Conservation (phyloP, 2,888 invertebrate genomes). For the Orthonychiurus folsomi region DNA sequence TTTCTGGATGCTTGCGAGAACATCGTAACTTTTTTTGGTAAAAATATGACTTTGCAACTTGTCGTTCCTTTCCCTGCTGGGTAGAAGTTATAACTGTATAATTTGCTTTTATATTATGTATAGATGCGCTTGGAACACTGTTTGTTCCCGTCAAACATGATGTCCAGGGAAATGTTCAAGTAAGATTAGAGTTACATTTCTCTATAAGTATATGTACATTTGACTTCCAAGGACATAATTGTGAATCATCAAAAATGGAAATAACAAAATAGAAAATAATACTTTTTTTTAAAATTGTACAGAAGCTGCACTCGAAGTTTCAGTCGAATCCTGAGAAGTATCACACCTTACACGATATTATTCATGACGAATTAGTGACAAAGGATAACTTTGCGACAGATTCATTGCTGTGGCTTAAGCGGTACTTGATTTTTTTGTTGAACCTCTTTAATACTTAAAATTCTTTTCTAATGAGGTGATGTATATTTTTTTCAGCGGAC, state of each 20-base stretch:
- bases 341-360: constrained; percentile 59
- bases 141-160: constrained; percentile 66
- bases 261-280: too few relatives aligned
- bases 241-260: too few relatives aligned
- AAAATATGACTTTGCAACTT: constrained; percentile 42
- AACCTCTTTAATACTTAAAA: too few relatives aligned
- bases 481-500: constrained; percentile 50
- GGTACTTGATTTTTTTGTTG: constrained; percentile 46
- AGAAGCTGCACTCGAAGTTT: constrained; percentile 42
- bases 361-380: constrained; percentile 54
- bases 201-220: too few relatives aligned
- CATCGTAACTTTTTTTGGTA: constrained; percentile 58
- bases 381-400: constrained; percentile 51
- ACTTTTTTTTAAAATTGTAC: too few relatives aligned
- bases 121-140: constrained; percentile 63
- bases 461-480: too few relatives aligned
- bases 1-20: constrained; percentile 57
- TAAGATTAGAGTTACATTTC: too few relatives aligned
- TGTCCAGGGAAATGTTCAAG: constrained; percentile 67
- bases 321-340: constrained; percentile 44
- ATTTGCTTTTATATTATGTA: constrained; percentile 4
- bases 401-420: constrained; percentile 65
- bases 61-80: constrained; percentile 7
- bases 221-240: constrained; percentile 7
- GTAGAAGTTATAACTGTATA: constrained; percentile 16